Base-by-base conservation (phyloP, 2,113 vertebrate species). In the Anolis carolinensis region DNA sequence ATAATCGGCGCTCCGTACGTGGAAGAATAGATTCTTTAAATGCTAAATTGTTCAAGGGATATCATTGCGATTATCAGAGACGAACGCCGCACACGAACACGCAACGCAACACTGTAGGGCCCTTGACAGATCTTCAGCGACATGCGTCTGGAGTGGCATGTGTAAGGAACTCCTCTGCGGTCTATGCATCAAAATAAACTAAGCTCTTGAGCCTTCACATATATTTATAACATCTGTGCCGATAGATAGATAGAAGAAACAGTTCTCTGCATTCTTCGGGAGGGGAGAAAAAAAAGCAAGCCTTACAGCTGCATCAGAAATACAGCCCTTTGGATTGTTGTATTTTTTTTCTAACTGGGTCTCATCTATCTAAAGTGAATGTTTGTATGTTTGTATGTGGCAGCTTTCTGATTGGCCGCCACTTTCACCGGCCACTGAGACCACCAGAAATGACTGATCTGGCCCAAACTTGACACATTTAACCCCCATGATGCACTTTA, bases 31-130 rank as follows among this genome's bases (percentile, higher is more conserved):
- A 81, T 89, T 89, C 83, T 82, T 84, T 92, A 92, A 91, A 92
- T 77, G 48, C 82, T 89, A 91, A 92, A 89, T 21, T 86, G 76
- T 79, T 89, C 89, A 90, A 91, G 82, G 87, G 88, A 88, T 92
- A 75, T 50, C 88, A 88, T 88, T 90, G 86, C 30, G 86, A 79
- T 90, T 86, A 80, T 36, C 39, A 59, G 81, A 91, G 81, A 90
- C 78, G 90, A 92, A 94, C 55, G 79, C 89, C 76, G 62, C 82
- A 39, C 2, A 2, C 27, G 86, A 89, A 81, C 59, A 79, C 63
- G 76, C 30, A n/a, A 77, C 62, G 68, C 39, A 59, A 84, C 0
- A 1, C 83, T 75, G 80, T 1, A 75, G 9, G 59, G 80, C 73
- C 86, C 83, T 85, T 65, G 39, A 90, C 88, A 81, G 63, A 78